Evolutionary conservation across 2,113 vertebrate species (phyloP).

Genomic region (Pterocles gutturalis): DNA sequence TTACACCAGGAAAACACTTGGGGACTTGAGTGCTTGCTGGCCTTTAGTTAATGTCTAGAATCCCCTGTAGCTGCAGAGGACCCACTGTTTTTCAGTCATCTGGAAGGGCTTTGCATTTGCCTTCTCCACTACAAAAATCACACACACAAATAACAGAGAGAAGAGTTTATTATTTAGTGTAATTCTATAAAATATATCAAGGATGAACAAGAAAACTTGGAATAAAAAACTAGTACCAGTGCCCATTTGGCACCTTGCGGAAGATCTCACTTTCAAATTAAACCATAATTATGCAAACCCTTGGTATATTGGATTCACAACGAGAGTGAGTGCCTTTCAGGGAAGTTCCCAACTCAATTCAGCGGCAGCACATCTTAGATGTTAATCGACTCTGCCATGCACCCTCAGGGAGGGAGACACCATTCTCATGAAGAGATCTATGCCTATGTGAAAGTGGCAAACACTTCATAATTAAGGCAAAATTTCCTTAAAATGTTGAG

Average conservation of each 20-base stretch:
- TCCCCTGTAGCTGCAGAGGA: slow-evolving; percentile 97
- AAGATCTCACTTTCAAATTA: slow-evolving; percentile 73
- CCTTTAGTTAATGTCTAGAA: slow-evolving; percentile 97
- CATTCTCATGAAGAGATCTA: slow-evolving; percentile 41
- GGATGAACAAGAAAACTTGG: slow-evolving; percentile 83
- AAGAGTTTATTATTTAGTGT: slow-evolving; percentile 96
- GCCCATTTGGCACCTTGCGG: slow-evolving; percentile 81
- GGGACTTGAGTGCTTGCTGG: slow-evolving; percentile 93
- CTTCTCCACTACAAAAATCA: slow-evolving; percentile 99
- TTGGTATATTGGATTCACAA: slow-evolving; percentile 79
- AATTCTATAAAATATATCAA: slow-evolving; percentile 87
- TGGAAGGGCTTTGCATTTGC: slow-evolving; percentile 99
- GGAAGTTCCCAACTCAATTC: not conserved
- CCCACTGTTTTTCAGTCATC: slow-evolving; percentile 96
- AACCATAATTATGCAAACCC: slow-evolving; percentile 72
- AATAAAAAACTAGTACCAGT: slow-evolving; percentile 81
- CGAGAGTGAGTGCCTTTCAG: not conserved
- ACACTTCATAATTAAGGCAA: not conserved
- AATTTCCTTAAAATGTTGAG: not conserved
- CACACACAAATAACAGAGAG: slow-evolving; percentile 99
- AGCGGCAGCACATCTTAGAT: not conserved
- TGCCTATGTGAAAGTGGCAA: not conserved
- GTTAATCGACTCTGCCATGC: not conserved
- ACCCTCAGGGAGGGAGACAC: not conserved
- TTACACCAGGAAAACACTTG: slow-evolving; percentile 92